Conservation (phyloP, 2,113 vertebrate genomes). For the Dolichotis patagonum region DNA sequence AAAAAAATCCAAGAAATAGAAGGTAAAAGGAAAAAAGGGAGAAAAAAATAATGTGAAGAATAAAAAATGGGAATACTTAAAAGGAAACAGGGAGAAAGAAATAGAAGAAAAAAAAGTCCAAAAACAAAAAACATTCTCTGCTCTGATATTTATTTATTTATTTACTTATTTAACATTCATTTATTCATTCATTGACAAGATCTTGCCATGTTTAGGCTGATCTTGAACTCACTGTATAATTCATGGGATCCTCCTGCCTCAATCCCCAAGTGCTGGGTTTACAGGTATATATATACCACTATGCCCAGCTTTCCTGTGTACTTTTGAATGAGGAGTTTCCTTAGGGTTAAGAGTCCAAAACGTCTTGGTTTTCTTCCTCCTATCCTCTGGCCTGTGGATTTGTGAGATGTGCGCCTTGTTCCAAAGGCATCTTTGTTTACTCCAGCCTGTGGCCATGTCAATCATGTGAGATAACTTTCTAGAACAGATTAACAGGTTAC, state of each 20-base stretch:
- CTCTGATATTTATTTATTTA: background rate
- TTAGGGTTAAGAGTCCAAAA: background rate
- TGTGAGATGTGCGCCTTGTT: background rate
- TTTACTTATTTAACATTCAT: too few relatives aligned
- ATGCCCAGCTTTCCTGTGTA: background rate
- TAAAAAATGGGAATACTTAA: background rate
- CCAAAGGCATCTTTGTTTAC: background rate
- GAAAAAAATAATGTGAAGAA: background rate
- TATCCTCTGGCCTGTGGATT: background rate
- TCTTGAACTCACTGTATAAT: background rate
- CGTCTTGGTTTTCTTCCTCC: background rate
- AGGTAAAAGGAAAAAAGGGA: background rate
- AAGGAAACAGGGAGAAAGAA: background rate
- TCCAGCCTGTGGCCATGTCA: background rate
- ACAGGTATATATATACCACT: background rate
- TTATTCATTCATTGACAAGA: background rate
- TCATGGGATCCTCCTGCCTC: background rate
- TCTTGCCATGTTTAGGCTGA: background rate
- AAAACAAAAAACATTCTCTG: background rate
- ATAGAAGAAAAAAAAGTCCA: background rate
- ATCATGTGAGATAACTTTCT: background rate
- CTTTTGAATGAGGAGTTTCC: background rate
- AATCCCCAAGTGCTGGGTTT: background rate
- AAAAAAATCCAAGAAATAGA: background rate
- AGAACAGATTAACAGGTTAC: background rate